phyloP scores from a whole-genome alignment of 2,888 invertebrate species.

The Ellobium chinense region DNA sequence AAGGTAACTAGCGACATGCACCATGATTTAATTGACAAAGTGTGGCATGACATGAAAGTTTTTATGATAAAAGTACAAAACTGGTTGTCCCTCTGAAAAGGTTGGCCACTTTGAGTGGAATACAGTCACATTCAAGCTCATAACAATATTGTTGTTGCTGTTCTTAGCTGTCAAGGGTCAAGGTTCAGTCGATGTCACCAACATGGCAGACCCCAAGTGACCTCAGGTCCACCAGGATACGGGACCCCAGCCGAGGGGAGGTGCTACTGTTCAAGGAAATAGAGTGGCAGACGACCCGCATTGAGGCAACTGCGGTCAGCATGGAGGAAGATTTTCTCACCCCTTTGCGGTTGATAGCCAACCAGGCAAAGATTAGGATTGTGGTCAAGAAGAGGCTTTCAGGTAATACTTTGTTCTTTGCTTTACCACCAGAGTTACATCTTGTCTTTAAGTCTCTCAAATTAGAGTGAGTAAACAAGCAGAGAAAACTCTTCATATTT shows the following conservation, averaged over 20 bases:
- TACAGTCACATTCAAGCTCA: too few species aligned
- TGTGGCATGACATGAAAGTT: too few species aligned
- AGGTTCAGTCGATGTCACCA: constrained; percentile 95
- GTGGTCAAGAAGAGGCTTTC: constrained; percentile 95
- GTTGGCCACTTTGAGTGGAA: too few species aligned
- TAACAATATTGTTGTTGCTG: background rate
- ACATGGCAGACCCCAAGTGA: constrained; percentile 90
- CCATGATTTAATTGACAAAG: too few species aligned
- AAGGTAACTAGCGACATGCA: too few species aligned
- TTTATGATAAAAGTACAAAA: too few species aligned
- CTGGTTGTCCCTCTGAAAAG: too few species aligned
- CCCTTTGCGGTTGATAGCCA: constrained; percentile 93
- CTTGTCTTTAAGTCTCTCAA: background rate
- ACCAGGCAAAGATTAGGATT: constrained; percentile 95
- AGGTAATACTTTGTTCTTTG: constrained; percentile 82
- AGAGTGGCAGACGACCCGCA: constrained; percentile 97
- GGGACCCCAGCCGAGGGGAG: constrained; percentile 92
- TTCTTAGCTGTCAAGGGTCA: constrained; percentile 91
- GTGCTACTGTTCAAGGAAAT: constrained; percentile 95
- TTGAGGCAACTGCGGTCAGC: constrained; percentile 89
- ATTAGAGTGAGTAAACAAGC: background rate
- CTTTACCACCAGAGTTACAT: background rate
- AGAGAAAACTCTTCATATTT: too few species aligned
- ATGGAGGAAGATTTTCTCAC: constrained; percentile 80
- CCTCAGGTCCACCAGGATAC: constrained; percentile 93